Evolutionary conservation across 2,797 vertebrate species (phyloP), one percentile per base, ranked within the genome.

Genomic region (Leontopithecus rosalia): DNA sequence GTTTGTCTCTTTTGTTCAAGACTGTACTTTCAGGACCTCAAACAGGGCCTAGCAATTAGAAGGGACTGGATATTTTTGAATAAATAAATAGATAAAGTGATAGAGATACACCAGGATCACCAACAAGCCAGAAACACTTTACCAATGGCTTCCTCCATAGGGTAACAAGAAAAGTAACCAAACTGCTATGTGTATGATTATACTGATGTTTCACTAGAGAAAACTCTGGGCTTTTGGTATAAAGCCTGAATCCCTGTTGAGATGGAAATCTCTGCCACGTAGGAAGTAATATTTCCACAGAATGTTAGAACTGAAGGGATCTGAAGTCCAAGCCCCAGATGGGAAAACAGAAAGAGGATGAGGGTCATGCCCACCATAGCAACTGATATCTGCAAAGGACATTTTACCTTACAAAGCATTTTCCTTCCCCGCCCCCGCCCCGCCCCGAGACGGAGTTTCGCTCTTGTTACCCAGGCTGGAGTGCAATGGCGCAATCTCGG

Each of bases 321-420:
- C 33, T 88, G 39, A 82, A 43, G 1, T 46, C 61, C 75, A 82
- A 94, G 70, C 7, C 17, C 46, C 57, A 11, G 28, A 39, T 5
- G 39, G 39, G 52, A 20, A 95, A 58, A 81, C 2, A 0, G 8
- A 85, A 1, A 61, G 82, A 46, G 33, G 43, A 46, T 14, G 17
- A n/a, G 36, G 22, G 36, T 33, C 13, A 13, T 1, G 0, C 11
- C 4, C n/a, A 36, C 13, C 7, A 1, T 2, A 39, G n/a, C 46
- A 50, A n/a, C 41, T 15, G 61, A 24, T 36, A 50, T 12, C 41
- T 76, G 33, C 46, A 85, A 41, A 76, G 39, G 24, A 46, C 28
- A 50, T 57, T 36, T 24, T 52, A 39, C 14, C 84, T 64, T 36
- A 58, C 7, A 17, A 84, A 93, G 10, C 17, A 46, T 76, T 43